A percentile compares a stretch with the other conserved stretches of the same genome.
phyloP scores from a whole-genome alignment of 1,140 invertebrate genomes.

The Pantala flavescens region DNA sequence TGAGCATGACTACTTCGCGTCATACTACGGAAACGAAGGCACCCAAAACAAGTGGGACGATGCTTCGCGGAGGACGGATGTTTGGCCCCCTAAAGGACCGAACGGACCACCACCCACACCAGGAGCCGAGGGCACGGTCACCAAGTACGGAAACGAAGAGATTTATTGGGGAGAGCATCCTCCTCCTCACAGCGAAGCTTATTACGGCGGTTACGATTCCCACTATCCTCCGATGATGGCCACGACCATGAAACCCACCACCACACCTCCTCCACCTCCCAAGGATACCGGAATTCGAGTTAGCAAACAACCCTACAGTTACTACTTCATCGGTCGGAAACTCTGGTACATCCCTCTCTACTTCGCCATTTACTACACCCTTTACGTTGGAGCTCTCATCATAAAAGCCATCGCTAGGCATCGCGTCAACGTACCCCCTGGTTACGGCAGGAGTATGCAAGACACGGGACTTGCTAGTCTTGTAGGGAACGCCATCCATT shows the following conservation, averaged over 20 bases:
- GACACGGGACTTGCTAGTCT: not conserved
- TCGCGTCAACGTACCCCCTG: slow-evolving; percentile 45
- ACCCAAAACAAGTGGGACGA: not conserved
- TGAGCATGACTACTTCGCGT: not conserved
- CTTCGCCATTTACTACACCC: slow-evolving; percentile 72
- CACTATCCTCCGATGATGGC: not conserved
- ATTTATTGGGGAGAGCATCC: not conserved
- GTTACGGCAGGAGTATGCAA: not conserved
- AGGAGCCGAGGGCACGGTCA: not conserved
- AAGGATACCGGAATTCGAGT: slow-evolving; percentile 46
- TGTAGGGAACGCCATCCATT: not conserved
- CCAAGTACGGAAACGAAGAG: not conserved
- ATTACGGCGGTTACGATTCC: not conserved
- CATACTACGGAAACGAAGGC: not conserved
- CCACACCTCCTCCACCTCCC: not conserved
- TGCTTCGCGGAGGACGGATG: not conserved
- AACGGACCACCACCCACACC: not conserved
- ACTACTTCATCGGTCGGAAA: slow-evolving; percentile 69
- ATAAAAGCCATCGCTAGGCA: slow-evolving; percentile 66
- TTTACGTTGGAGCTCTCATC: slow-evolving; percentile 65
- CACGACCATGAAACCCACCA: not conserved
- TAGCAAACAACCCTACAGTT: slow-evolving; percentile 60
- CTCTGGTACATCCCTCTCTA: slow-evolving; percentile 72
- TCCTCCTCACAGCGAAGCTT: not conserved
- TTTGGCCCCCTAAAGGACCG: not conserved